These are phyloP conservation scores for Nephrotoma flavescens DNA, from an alignment of 2,888 invertebrate genomes.

Conservation along the genomic window DNA sequence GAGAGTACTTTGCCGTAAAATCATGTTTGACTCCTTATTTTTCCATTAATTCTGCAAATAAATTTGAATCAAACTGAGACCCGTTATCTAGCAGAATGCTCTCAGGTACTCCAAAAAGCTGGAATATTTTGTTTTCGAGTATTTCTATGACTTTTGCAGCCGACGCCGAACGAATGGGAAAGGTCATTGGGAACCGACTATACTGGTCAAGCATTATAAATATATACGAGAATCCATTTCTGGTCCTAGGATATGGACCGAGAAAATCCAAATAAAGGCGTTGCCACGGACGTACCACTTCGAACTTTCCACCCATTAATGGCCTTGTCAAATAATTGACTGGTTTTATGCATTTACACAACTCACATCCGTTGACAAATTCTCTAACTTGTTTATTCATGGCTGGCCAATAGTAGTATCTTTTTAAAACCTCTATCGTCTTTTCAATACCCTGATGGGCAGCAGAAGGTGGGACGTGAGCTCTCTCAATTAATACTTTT, in stretches of 20 bases:
- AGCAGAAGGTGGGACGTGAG: neutral
- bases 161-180: neutral
- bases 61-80: neutral
- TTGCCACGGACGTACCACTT: too few relatives aligned
- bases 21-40: neutral
- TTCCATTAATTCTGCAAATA: neutral
- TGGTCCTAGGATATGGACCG: neutral
- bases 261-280: too few relatives aligned
- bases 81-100: neutral
- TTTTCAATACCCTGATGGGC: too few relatives aligned
- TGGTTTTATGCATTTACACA: too few relatives aligned
- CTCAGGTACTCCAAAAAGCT: neutral
- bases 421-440: too few relatives aligned
- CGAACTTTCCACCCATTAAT: too few relatives aligned
- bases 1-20: neutral
- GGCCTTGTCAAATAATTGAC: too few relatives aligned
- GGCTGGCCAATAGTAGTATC: too few relatives aligned
- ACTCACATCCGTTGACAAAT: too few relatives aligned
- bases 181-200: neutral
- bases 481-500: neutral
- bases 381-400: too few relatives aligned
- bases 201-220: neutral
- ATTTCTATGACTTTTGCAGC: neutral
- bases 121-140: neutral
- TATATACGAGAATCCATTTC: neutral